A percentile compares a stretch with the other conserved stretches of the same genome.
Evolutionary conservation across 2,888 invertebrate species (phyloP).

Genomic region (Oligia strigilis): DNA sequence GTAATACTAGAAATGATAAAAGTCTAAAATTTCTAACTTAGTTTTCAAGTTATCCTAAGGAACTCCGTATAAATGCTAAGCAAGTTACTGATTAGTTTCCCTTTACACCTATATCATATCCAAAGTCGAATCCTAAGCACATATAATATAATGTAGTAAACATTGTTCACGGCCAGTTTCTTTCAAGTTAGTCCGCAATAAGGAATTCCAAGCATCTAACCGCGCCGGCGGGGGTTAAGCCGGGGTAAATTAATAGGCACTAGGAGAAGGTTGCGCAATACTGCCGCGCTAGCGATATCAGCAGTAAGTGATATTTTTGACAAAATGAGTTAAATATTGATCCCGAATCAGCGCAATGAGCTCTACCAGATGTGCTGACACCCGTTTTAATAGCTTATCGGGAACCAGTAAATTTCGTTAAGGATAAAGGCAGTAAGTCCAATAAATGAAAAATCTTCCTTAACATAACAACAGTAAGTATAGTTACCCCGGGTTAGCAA

Average conservation of each 20-base stretch:
- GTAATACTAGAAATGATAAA: not conserved
- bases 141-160: constrained; percentile 43
- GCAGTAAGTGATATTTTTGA: too few relatives aligned
- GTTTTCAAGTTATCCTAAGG: not conserved
- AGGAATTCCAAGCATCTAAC: constrained; percentile 27
- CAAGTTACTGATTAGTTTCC: constrained; percentile 5
- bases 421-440: too few relatives aligned
- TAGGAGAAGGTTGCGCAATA: constrained; percentile 36
- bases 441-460: too few relatives aligned
- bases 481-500: too few relatives aligned
- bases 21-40: not conserved
- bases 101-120: not conserved
- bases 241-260: constrained; percentile 51
- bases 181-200: constrained; percentile 25
- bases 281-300: too few relatives aligned
- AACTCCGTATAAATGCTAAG: constrained; percentile 4
- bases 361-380: too few relatives aligned
- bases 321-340: too few relatives aligned
- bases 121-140: not conserved
- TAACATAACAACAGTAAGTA: too few relatives aligned
- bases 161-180: constrained; percentile 34
- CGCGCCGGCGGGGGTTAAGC: constrained; percentile 32
- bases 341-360: too few relatives aligned
- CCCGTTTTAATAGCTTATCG: too few relatives aligned
- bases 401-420: too few relatives aligned